Conservation (phyloP, 2,888 invertebrate species). For the Parelbella ahira region DNA sequence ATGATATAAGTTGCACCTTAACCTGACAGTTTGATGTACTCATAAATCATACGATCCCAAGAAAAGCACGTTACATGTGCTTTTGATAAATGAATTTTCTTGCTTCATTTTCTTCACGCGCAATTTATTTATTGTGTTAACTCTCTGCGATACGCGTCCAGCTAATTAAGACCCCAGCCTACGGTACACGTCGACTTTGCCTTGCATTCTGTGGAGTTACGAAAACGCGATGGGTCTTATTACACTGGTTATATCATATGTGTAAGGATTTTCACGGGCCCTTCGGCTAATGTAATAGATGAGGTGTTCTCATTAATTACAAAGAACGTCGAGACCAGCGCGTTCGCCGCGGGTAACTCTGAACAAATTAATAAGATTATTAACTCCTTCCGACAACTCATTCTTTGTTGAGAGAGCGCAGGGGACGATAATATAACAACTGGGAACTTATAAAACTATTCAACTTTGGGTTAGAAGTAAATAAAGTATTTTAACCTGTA, state of each 20-base stretch:
- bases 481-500: no score
- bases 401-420: slow-evolving; percentile 49
- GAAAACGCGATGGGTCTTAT: slow-evolving; percentile 40
- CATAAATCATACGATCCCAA: no score
- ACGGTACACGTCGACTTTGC: slow-evolving; percentile 5
- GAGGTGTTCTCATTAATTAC: slow-evolving; percentile 79
- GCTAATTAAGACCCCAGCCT: slow-evolving; percentile 37
- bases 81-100: slow-evolving; percentile 76
- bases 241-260: slow-evolving; percentile 55
- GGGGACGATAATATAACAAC: no score
- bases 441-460: no score
- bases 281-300: slow-evolving; percentile 78
- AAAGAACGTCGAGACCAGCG: slow-evolving; percentile 74
- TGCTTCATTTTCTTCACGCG: slow-evolving; percentile 69
- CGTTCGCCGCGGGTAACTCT: slow-evolving; percentile 60
- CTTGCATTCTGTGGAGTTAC: slow-evolving; percentile 23
- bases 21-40: no score
- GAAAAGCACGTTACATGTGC: no score
- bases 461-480: no score
- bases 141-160: slow-evolving; percentile 52
- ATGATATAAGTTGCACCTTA: no score
- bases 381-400: slow-evolving; percentile 77
- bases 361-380: slow-evolving; percentile 77
- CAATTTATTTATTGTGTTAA: slow-evolving; percentile 75
- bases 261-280: slow-evolving; percentile 61